These are phyloP conservation scores for Bombylius discolor DNA, from an alignment of 2,888 invertebrate species.

Conservation along the genomic window DNA sequence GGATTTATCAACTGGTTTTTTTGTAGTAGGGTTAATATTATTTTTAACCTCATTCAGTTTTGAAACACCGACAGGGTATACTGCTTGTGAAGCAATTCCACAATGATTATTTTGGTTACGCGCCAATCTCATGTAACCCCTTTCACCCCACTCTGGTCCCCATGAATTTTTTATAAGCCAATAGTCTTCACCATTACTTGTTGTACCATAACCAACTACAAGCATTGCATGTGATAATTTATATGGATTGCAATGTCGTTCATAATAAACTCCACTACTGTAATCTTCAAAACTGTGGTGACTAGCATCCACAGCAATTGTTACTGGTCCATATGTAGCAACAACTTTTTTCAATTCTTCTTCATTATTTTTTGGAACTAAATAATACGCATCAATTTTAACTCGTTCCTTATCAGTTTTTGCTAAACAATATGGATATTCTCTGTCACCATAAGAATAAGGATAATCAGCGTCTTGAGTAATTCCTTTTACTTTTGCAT, in stretches of 20 bases:
- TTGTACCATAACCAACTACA: conserved; percentile 12
- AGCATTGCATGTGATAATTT: conserved; percentile 56
- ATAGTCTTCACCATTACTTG: conserved; percentile 2
- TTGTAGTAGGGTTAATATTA: too few relatives aligned
- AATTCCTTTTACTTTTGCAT: neutral
- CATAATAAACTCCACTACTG: conserved; percentile 58
- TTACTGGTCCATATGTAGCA: conserved; percentile 64
- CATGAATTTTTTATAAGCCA: conserved; percentile 31
- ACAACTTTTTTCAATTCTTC: conserved; percentile 53
- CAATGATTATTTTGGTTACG: conserved; percentile 66
- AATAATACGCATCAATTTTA: too few relatives aligned
- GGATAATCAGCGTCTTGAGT: too few relatives aligned
- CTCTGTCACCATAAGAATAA: too few relatives aligned
- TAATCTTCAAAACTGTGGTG: conserved; percentile 68
- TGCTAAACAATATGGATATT: too few relatives aligned
- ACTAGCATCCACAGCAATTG: conserved; percentile 76
- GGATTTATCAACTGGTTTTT: too few relatives aligned
- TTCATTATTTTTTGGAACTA: conserved; percentile 38
- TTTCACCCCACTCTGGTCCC: conserved; percentile 53
- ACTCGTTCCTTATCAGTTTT: too few relatives aligned
- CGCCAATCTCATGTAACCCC: conserved; percentile 72
- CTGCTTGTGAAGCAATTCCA: conserved; percentile 48
- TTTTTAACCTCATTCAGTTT: too few relatives aligned
- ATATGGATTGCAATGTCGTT: conserved; percentile 52
- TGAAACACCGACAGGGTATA: too few relatives aligned